Conservation (phyloP, 1,140 invertebrate species). For the Ceratitis capitata region DNA sequence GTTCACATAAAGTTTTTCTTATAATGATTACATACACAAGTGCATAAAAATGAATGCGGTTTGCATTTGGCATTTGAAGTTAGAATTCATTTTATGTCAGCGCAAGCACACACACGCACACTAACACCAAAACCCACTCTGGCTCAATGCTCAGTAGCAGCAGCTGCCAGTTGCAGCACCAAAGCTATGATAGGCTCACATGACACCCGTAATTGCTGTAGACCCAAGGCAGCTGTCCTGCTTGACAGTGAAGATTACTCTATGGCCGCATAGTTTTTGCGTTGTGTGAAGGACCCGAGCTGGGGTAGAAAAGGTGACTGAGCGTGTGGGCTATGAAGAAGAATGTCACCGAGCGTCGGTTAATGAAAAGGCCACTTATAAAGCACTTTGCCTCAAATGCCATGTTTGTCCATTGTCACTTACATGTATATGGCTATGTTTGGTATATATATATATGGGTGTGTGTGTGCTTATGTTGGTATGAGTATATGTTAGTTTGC, state of each 20-base stretch:
- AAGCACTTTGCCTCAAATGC: slow-evolving; percentile 24
- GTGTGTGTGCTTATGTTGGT: neutral
- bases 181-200: neutral
- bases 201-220: neutral
- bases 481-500: neutral
- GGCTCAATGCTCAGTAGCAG: neutral
- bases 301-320: neutral
- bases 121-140: neutral
- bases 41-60: neutral
- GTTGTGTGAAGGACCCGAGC: neutral
- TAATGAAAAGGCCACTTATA: slow-evolving; percentile 38
- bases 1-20: too few relatives aligned
- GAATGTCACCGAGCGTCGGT: neutral
- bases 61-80: neutral
- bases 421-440: too few relatives aligned
- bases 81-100: neutral
- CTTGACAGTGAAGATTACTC: too few relatives aligned
- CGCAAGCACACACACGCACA: neutral
- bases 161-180: neutral
- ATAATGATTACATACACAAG: neutral
- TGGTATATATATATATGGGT: neutral
- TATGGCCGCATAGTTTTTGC: too few relatives aligned
- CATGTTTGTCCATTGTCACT: slow-evolving; percentile 15
- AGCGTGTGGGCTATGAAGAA: neutral
- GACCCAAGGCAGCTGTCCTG: neutral